A percentile compares a stretch with the other conserved stretches of the same genome.
phyloP scores from a whole-genome alignment of 1,140 invertebrate species.

The Pollicipes pollicipes region DNA sequence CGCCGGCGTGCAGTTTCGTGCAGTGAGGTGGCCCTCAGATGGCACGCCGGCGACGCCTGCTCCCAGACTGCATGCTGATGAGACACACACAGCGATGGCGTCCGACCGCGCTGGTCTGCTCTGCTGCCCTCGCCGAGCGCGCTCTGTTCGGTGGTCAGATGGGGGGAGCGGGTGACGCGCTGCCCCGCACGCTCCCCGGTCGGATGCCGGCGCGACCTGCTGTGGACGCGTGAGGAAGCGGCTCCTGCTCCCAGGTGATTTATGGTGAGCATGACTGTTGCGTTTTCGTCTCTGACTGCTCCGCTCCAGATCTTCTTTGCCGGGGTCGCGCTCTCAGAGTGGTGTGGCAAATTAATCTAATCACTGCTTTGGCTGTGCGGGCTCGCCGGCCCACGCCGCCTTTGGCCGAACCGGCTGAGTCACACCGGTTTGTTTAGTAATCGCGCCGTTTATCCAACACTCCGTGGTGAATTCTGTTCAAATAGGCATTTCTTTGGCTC shows the following conservation, averaged over 20 bases:
- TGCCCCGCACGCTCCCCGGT: too few species aligned
- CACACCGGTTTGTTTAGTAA: neutral
- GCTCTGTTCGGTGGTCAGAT: too few species aligned
- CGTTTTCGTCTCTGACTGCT: neutral
- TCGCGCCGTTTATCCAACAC: constrained; percentile 1
- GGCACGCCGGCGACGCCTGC: too few species aligned
- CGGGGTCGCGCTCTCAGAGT: neutral
- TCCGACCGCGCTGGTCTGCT: too few species aligned
- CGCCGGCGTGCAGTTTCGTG: too few species aligned
- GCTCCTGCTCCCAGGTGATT: neutral
- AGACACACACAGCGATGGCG: neutral
- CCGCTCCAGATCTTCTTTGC: neutral
- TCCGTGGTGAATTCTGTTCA: constrained; percentile 1
- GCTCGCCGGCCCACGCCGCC: neutral
- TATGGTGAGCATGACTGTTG: neutral
- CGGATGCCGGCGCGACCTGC: too few species aligned
- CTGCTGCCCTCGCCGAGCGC: too few species aligned
- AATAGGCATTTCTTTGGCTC: constrained; percentile 1
- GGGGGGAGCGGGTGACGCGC: too few species aligned
- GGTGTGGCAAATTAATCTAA: constrained; percentile 2
- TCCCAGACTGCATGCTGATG: neutral
- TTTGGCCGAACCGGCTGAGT: neutral
- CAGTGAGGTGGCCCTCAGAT: too few species aligned
- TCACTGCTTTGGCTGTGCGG: neutral
- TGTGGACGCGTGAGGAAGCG: too few species aligned